Evolutionary conservation across 2,888 invertebrate species (phyloP), one percentile per base, ranked within the genome.

Genomic region (Dimorphilus gyrociliatus): DNA sequence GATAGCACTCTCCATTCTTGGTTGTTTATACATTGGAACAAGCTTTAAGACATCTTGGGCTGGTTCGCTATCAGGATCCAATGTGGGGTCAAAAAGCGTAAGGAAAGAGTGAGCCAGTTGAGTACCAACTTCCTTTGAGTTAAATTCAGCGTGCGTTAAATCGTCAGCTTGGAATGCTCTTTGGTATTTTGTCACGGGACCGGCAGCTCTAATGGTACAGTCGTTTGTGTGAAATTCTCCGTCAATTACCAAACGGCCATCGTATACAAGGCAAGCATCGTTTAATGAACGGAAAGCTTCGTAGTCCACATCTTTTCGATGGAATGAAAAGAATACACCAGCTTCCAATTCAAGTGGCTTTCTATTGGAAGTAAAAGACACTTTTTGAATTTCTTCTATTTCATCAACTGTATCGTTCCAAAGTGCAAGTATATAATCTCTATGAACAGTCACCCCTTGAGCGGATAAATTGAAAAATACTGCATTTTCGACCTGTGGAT

Each of bases 191-290:
- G 62, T 63, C 29, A 60, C 34, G 2, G 60, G 47, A 10, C 63
- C 63, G 8, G 60, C 62, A 2, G 50, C 59, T 16, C 60, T 36
- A 29, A 63, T 59, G 3, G 53, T 36, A 13, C 56, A 50, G 36
- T 63, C 63, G 42, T 60, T 62, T 16, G 63, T 63, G 43, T 60
- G 58, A 47, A 63, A 63, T 16, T 45, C 47, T 3, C 57, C 51
- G 41, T 63, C 61, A 32, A 63, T 58, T 19, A 63, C 62, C 25
- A 63, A 48, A 28, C 51, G 51, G 2, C 59, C 58, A 40, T 63
- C 63, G 43, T 51, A 63, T 16, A 63, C 63, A 27, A 63, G 44
- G 36, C 57, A 60, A 7, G 59, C 51, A 42, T 62, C 53, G 42
- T 63, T 63, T 21, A 21, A 21, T n/a, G n/a, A n/a, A n/a, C n/a